Evolutionary conservation across 2,797 vertebrate genomes (phyloP), one percentile per base, ranked within the genome.

Genomic region (Pteropus rufus): DNA sequence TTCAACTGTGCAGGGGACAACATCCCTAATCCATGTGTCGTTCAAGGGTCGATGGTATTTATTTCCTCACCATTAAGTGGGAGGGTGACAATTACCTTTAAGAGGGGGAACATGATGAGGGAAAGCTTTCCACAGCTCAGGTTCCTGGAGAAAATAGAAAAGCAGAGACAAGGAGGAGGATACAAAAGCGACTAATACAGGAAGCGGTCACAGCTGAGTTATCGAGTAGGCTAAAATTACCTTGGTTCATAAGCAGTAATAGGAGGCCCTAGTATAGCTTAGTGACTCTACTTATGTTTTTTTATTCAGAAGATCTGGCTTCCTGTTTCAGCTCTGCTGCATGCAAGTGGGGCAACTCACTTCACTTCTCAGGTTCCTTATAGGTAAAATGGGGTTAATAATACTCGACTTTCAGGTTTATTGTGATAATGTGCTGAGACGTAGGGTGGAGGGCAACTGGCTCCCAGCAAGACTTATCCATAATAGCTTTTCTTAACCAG

Each of bases 171-270:
- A 60, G 81, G 10, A 94, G 77, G 26, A 96, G 60, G 92, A 88
- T 7, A 29, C 31, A 67, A 39, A 84, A 70, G 49, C 85, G 90
- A 95, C 95, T 58, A 80, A 70, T 52, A 16, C 44, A n/a, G 49
- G 93, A 98, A 89, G 76, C 91, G 84, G 85, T 49, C 70, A 69
- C 85, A 44, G 69, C 62, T 95, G 58, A 97, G 91, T 82, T 96
- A 92, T 21, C 41, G 65, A 76, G 16, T 3, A 26, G 46, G 84
- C 49, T 82, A 77, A 96, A 92, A 75, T 89, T 36, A 88, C 62
- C 58, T 90, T 58, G 34, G 75, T 69, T 89, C 39, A 14, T 56
- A 58, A 62, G 83, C 29, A 54, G 76, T 65, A 39, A 62, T 3
- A 14, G 73, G 58, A 64, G 82, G 41, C 2, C 67, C 70, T 24